Evolutionary conservation across 2,888 invertebrate species (phyloP).

Genomic region (Acronicta alni): DNA sequence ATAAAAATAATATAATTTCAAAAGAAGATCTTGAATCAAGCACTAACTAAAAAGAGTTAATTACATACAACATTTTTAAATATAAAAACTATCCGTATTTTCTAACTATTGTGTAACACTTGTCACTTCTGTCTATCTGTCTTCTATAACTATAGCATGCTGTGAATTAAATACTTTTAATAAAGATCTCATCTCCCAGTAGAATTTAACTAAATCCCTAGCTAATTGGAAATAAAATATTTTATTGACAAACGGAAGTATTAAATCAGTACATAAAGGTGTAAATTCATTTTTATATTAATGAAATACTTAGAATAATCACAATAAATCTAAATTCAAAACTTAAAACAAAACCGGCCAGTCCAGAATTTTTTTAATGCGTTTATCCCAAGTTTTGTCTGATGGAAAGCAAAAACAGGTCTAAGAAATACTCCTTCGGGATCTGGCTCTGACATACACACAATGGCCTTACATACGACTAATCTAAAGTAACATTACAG

Average conservation of each 20-base stretch:
- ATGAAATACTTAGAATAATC: no score
- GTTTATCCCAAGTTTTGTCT: no score
- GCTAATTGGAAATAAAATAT: background rate
- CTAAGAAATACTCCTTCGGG: no score
- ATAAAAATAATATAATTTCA: no score
- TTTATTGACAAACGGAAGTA: background rate
- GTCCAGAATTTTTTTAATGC: no score
- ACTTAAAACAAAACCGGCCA: no score
- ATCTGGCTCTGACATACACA: no score
- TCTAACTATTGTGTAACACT: constrained; percentile 41
- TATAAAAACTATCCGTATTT: constrained; percentile 22
- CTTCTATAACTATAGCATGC: constrained; percentile 14
- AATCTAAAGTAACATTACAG: constrained; percentile 57
- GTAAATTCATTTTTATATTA: background rate
- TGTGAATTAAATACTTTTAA: constrained; percentile 23
- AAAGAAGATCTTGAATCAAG: no score
- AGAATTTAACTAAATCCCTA: background rate
- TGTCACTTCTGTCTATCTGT: constrained; percentile 45
- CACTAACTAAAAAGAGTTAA: background rate
- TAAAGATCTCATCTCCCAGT: background rate
- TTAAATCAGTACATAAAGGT: no score
- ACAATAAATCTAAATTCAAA: no score
- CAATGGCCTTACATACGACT: no score
- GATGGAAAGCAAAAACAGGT: no score
- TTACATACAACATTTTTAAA: constrained; percentile 34